Evolutionary conservation across 2,888 invertebrate species (phyloP), one percentile per base, ranked within the genome.

Genomic region (Pristionchus entomophagus): DNA sequence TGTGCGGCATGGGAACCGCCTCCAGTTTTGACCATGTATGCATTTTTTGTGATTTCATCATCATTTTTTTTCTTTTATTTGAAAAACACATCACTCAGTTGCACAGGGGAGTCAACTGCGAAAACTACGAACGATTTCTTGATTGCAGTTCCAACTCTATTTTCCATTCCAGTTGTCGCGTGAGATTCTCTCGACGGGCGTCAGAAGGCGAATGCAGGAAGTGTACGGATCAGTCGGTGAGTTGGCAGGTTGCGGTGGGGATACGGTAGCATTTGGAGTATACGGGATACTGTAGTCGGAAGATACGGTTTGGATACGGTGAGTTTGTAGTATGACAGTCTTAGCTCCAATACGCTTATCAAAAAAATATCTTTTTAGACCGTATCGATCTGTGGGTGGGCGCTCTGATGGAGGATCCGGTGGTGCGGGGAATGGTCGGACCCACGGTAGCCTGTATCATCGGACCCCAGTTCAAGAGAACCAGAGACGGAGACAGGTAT

Each of bases 1-100:
- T 96, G 89, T 99, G 98, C 93, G 97, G 97, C 92, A 95, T 99
- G 95, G 95, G 95, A 0, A 95, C 95, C 38, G 97, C 96, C 0
- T 84, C 86, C 38, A 88, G 78, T 53, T 91, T 91, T 77, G 96
- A 97, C 69, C 97, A 98, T 92, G 95, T 99, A 49, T 41, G 14
- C 65, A 32, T 1, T 35, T 10, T 93, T 94, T 0, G 97, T 97
- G 94, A 97, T 95, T 95, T 3, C 96, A 96, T 93, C 93, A 94
- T 26, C 94, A 94, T 5, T 14, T 45, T 12, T 17, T 45, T 56
- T 26, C 35, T 56, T 38, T 85, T 29, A 29, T 10, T 38, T 56
- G 19, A 26, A 29, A 59, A n/a, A n/a, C n/a, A n/a, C n/a, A n/a
- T n/a, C n/a, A n/a, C n/a, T n/a, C n/a, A n/a, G n/a, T n/a, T n/a